Evolutionary conservation across 2,113 vertebrate genomes (phyloP).

Genomic region (Sylvia atricapilla): DNA sequence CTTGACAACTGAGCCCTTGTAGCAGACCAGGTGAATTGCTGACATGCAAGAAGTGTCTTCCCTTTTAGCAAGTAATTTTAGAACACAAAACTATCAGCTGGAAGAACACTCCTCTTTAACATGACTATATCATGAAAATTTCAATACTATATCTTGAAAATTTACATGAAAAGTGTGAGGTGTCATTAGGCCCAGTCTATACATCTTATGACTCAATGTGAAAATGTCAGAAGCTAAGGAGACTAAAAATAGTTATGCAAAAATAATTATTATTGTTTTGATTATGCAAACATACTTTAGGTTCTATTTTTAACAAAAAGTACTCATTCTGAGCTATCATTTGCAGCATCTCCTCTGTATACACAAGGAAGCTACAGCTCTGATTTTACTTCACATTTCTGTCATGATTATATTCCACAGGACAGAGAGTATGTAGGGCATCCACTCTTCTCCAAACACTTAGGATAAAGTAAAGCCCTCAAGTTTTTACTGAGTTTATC

Average conservation of each 20-base stretch:
- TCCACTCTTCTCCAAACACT: not conserved
- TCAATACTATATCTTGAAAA: not conserved
- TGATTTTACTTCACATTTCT: not conserved
- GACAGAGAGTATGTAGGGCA: not conserved
- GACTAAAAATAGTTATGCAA: not conserved
- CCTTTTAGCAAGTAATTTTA: not conserved
- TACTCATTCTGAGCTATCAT: not conserved
- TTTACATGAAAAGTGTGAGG: not conserved
- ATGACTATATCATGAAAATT: not conserved
- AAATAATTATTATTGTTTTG: not conserved
- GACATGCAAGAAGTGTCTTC: not conserved
- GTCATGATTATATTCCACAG: not conserved
- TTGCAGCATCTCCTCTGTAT: not conserved
- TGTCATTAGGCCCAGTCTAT: not conserved
- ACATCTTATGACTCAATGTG: not conserved
- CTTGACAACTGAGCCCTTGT: not conserved
- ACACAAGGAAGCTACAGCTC: not conserved
- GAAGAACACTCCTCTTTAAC: not conserved
- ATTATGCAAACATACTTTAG: not conserved
- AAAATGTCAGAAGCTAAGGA: not conserved
- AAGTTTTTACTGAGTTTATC: not conserved
- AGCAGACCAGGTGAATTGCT: not conserved
- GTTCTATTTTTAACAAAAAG: not conserved
- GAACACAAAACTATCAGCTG: not conserved
- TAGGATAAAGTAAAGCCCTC: not conserved